Conservation (phyloP, 1,140 invertebrate genomes). For the Solen grandis region DNA sequence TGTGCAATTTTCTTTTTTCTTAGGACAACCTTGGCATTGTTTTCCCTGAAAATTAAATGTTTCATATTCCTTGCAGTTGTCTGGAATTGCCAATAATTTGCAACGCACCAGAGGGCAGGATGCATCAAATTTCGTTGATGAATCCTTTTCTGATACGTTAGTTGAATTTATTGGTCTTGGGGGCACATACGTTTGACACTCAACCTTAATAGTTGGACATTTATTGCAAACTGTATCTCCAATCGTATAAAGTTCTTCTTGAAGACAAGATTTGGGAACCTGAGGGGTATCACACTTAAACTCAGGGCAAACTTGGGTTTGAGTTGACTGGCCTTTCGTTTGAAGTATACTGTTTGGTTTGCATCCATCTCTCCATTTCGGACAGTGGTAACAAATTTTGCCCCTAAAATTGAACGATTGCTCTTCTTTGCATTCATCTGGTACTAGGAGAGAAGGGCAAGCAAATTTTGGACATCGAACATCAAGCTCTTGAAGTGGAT, state of each 20-base stretch:
- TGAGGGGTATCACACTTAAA: conserved; percentile 19
- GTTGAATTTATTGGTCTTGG: not conserved
- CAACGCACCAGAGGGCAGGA: not conserved
- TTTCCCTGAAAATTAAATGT: not conserved
- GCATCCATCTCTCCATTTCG: conserved; percentile 3
- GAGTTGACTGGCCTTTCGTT: not conserved
- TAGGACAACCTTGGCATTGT: not conserved
- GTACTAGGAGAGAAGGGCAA: conserved; percentile 14
- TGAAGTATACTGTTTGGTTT: not conserved
- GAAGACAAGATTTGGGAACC: conserved; percentile 2
- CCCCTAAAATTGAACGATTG: conserved; percentile 28
- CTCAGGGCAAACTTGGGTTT: conserved; percentile 8
- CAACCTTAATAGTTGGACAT: conserved; percentile 33
- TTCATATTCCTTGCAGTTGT: not conserved
- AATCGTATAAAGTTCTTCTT: conserved; percentile 7
- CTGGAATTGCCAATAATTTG: not conserved
- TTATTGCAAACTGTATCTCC: conserved; percentile 23
- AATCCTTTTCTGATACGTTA: too few species aligned
- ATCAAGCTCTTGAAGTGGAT: not conserved
- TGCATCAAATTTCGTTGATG: not conserved
- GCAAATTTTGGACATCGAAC: conserved; percentile 24
- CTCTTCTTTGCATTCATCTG: conserved; percentile 19
- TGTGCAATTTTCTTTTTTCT: not conserved
- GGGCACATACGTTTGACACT: not conserved
- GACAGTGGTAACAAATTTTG: conserved; percentile 29